Evolutionary conservation across 2,888 invertebrate genomes (phyloP).

Genomic region (Acrocyrtus sp.): DNA sequence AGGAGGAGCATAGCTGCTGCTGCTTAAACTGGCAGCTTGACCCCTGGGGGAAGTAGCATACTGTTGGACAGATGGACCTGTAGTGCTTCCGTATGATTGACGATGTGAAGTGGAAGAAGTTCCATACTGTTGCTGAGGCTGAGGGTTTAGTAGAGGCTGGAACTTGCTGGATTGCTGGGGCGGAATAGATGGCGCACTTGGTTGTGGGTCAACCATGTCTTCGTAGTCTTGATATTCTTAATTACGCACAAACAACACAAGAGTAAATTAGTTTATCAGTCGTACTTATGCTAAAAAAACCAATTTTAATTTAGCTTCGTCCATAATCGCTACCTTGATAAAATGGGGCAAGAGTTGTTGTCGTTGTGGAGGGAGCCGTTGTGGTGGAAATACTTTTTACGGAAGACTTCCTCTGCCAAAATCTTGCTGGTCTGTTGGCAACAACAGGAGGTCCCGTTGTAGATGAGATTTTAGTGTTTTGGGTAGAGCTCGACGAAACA

Average conservation of each 20-base stretch:
- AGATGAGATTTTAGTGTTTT: constrained; percentile 28
- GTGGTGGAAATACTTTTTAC: constrained; percentile 54
- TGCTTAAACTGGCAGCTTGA: constrained; percentile 25
- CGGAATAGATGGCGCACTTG: constrained; percentile 5
- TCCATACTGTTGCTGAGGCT: constrained; percentile 34
- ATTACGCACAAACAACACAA: not conserved
- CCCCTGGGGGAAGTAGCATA: constrained; percentile 23
- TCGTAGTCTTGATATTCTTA: constrained; percentile 46
- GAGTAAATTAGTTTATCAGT: constrained; percentile 1
- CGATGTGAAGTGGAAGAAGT: constrained; percentile 18
- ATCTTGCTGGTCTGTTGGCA: constrained; percentile 47
- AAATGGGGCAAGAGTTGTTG: constrained; percentile 46
- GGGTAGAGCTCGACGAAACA: constrained; percentile 6
- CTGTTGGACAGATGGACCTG: constrained; percentile 11
- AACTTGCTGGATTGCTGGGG: constrained; percentile 23
- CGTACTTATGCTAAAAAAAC: too few species aligned
- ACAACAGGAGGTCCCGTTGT: constrained; percentile 20
- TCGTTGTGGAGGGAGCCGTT: constrained; percentile 44
- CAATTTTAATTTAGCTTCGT: too few species aligned
- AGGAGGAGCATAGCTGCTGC: constrained; percentile 31
- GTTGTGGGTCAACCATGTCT: constrained; percentile 23
- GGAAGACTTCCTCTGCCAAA: constrained; percentile 58
- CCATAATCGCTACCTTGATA: constrained; percentile 52
- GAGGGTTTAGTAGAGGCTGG: constrained; percentile 21
- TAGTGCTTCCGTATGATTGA: constrained; percentile 1